Evolutionary conservation across 2,888 invertebrate genomes (phyloP).

Genomic region (Dicyrtoma fusca): DNA sequence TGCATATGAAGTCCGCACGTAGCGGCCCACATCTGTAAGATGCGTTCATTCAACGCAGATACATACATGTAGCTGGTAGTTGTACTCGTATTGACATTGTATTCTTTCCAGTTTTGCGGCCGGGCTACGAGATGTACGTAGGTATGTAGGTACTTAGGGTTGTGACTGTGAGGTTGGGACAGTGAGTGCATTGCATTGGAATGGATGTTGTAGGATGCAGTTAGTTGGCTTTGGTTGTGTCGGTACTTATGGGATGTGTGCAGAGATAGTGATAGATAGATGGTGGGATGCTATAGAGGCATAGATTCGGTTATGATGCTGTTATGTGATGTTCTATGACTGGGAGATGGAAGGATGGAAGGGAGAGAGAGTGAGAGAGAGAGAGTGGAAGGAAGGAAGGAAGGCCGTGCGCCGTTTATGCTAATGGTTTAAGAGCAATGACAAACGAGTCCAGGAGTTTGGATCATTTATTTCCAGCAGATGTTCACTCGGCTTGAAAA

Average conservation of each 20-base stretch:
- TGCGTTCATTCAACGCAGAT: no score
- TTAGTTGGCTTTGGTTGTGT: no score
- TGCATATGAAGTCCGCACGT: not conserved
- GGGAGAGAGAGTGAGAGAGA: constrained; percentile 23
- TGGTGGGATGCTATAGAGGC: not conserved
- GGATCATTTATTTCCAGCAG: constrained; percentile 49
- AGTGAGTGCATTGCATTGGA: not conserved
- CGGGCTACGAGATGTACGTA: not conserved
- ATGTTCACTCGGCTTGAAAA: constrained; percentile 37
- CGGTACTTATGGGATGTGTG: not conserved
- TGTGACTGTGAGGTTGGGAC: not conserved
- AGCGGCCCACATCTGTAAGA: not conserved
- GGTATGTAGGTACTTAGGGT: no score
- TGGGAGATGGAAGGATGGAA: constrained; percentile 25
- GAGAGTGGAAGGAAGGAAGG: no score
- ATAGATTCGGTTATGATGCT: no score
- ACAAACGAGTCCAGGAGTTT: constrained; percentile 46
- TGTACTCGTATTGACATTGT: not conserved
- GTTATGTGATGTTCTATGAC: no score
- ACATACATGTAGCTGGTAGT: not conserved
- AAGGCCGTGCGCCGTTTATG: constrained; percentile 34
- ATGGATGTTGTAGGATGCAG: not conserved
- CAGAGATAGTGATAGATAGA: not conserved
- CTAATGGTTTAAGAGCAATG: constrained; percentile 42
- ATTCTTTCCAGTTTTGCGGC: not conserved